Evolutionary conservation across 2,113 vertebrate genomes (phyloP), one percentile per base, ranked within the genome.

Genomic region (Polyodon spathula): DNA sequence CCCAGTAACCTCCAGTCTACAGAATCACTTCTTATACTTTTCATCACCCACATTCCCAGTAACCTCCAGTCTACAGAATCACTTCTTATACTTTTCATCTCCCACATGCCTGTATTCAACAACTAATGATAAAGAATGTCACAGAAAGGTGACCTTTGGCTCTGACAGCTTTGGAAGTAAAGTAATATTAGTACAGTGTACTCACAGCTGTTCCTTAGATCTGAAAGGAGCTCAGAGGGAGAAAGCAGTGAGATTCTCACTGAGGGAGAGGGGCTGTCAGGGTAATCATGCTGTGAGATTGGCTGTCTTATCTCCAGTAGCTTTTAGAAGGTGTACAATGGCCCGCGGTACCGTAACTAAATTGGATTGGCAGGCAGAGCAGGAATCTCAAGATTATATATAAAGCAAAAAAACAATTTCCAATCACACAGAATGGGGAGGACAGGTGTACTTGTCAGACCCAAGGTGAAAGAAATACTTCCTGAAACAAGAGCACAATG

Each of bases 391-490:
- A n/a, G n/a, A n/a, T n/a, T n/a, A n/a, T n/a, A 77, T 82, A 77
- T 71, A 70, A 81, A 81, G 82, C 77, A 79, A 81, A 82, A 81
- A 78, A 82, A 75, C 72, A 78, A 78, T 81, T 82, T 84, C 81
- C 82, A 82, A 81, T 84, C 81, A 76, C 51, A 5, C 11, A 6
- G 5, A 9, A 41, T 52, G 39, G 11, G n/a, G 17, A 11, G 66
- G 50, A 56, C 69, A 71, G 62, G 73, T 75, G 73, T 68, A 73
- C 74, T 74, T 77, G 73, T 75, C 66, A 64, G 77, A 70, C 68
- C 60, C 60, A 64, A 73, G 73, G 72, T 78, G 77, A 76, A 66
- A 56, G 70, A 73, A 76, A 80, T 70, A 77, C 62, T 74, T 71
- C 74, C 58, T 59, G 61, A 67, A 66, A 60, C 62, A 61, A 1